These are phyloP conservation scores for Linyphia triangularis DNA, from an alignment of 2,888 invertebrate species.

Conservation along the genomic window DNA sequence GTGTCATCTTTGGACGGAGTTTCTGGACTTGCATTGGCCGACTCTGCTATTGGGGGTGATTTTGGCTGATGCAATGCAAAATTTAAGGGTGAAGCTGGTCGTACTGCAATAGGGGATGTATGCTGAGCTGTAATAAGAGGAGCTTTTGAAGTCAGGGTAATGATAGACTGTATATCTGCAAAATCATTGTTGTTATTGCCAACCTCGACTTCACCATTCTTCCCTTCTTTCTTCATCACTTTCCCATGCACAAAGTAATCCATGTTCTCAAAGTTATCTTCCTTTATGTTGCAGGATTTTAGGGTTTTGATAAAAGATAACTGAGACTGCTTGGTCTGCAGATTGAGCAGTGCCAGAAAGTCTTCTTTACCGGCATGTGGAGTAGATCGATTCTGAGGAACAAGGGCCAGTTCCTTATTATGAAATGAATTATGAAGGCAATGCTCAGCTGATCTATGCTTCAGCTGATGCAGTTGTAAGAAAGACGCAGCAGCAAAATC, in stretches of 20 bases:
- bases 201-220: constrained; percentile 77
- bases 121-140: constrained; percentile 53
- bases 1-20: constrained; percentile 69
- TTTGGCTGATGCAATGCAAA: constrained; percentile 18
- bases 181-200: constrained; percentile 82
- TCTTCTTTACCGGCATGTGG: constrained; percentile 82
- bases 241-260: constrained; percentile 77
- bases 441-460: constrained; percentile 73
- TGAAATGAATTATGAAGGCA: constrained; percentile 23
- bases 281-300: constrained; percentile 55
- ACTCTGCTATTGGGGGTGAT: constrained; percentile 63
- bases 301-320: constrained; percentile 34
- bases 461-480: constrained; percentile 77
- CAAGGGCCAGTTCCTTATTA: background rate
- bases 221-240: constrained; percentile 78
- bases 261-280: constrained; percentile 76
- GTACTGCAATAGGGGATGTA: constrained; percentile 58
- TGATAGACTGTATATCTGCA: constrained; percentile 85
- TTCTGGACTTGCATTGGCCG: constrained; percentile 68
- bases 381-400: background rate
- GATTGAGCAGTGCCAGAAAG: constrained; percentile 89
- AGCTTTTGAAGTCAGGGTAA: constrained; percentile 64
- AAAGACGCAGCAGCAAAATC: constrained; percentile 83
- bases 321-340: constrained; percentile 65
- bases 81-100: constrained; percentile 34